Evolutionary conservation across 2,113 vertebrate species (phyloP).

Genomic region (Fulmarus glacialis): DNA sequence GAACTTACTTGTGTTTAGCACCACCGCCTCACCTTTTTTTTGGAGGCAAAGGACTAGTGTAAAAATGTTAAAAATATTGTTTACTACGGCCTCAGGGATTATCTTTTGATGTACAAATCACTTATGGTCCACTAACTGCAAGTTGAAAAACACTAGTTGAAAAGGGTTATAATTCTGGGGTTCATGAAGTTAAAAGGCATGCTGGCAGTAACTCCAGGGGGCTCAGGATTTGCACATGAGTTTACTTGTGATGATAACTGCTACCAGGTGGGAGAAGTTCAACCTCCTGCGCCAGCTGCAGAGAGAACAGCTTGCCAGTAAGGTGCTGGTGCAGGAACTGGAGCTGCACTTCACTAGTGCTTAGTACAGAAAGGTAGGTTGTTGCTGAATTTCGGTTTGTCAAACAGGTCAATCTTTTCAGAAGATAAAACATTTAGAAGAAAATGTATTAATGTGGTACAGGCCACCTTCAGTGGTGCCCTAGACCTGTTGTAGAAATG

Average conservation of each 20-base stretch:
- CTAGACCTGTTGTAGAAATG: neutral
- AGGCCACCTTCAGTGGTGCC: neutral
- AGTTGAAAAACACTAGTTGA: neutral
- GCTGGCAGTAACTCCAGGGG: neutral
- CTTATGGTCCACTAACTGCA: neutral
- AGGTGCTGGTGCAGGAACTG: neutral
- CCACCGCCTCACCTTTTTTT: fast-evolving
- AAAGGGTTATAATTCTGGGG: neutral
- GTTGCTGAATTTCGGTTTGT: neutral
- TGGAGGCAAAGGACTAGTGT: neutral
- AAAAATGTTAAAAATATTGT: neutral
- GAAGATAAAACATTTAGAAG: neutral
- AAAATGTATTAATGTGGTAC: neutral
- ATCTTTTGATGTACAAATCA: neutral
- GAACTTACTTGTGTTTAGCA: neutral
- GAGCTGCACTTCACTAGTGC: neutral
- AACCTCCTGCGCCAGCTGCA: neutral
- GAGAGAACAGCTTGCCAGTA: neutral
- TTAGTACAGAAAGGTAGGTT: neutral
- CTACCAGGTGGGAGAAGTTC: neutral
- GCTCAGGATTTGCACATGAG: neutral
- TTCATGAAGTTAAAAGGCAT: neutral
- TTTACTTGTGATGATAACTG: neutral
- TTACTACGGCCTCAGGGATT: neutral
- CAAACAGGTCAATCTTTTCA: neutral